phyloP scores from a whole-genome alignment of 1,140 invertebrate species.

The Drosophila pruinosa region DNA sequence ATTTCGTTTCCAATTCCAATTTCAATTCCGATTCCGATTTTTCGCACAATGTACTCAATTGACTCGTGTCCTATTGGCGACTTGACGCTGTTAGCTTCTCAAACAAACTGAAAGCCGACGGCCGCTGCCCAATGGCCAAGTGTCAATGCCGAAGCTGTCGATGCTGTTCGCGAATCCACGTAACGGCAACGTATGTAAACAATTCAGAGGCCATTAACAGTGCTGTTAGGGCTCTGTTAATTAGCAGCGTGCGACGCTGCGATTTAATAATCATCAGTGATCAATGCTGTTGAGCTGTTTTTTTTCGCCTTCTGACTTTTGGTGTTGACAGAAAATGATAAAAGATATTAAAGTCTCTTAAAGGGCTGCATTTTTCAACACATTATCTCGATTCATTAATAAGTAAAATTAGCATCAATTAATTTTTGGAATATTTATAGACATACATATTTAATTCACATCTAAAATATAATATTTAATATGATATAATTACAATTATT shows the following conservation, averaged over 20 bases:
- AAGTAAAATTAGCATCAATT: no score
- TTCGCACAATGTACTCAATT: no score
- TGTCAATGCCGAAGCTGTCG: background rate
- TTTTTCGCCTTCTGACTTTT: no score
- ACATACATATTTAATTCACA: background rate
- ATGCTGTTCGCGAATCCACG: constrained; percentile 8
- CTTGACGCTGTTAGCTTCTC: constrained; percentile 32
- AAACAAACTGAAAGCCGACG: constrained; percentile 30
- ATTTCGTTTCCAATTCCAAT: background rate
- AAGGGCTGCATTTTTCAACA: no score
- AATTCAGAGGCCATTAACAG: constrained; percentile 10
- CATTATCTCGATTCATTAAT: no score
- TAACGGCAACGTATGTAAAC: constrained; percentile 5
- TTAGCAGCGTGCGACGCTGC: constrained; percentile 1
- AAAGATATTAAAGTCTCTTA: no score
- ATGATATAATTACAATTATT: background rate
- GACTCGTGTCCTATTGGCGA: background rate
- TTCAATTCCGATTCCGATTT: background rate
- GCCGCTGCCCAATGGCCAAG: background rate
- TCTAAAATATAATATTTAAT: background rate
- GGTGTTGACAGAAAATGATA: no score
- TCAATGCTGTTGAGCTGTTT: background rate
- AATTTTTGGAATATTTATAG: background rate
- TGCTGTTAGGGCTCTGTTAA: constrained; percentile 12
- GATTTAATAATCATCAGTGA: background rate